These are phyloP conservation scores for Osmerus eperlanus DNA, from an alignment of 2,113 vertebrate species.

Conservation along the genomic window DNA sequence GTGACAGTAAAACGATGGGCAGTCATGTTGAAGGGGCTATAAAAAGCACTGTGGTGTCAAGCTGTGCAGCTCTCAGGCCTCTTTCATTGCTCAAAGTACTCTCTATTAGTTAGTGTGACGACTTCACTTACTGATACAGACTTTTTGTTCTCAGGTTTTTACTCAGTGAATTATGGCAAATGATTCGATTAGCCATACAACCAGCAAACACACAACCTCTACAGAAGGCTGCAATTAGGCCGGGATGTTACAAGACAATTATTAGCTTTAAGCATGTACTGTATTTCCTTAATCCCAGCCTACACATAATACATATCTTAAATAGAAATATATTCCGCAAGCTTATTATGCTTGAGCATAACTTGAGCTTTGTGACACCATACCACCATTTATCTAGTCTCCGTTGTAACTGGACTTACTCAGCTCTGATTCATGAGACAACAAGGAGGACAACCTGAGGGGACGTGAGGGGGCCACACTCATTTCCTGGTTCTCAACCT, in stretches of 20 bases:
- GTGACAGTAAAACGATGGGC: slow-evolving; percentile 52
- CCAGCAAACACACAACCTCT: not conserved
- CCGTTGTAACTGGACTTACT: not conserved
- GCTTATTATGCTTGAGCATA: not conserved
- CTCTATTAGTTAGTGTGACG: slow-evolving; percentile 32
- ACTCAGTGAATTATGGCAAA: not conserved
- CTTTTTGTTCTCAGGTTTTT: slow-evolving; percentile 7
- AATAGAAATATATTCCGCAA: no score
- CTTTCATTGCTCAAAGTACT: slow-evolving; percentile 27
- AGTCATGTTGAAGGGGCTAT: slow-evolving; percentile 52
- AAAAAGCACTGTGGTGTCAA: slow-evolving; percentile 56
- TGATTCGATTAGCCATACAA: not conserved
- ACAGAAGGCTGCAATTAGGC: no score
- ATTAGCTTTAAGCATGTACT: no score
- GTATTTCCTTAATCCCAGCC: no score
- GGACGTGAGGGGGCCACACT: slow-evolving; percentile 41
- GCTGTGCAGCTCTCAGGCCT: slow-evolving; percentile 28
- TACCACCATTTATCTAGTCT: not conserved
- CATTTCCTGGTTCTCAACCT: slow-evolving; percentile 55
- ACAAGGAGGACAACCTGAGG: slow-evolving; percentile 45
- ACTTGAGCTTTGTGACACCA: not conserved
- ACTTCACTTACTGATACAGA: slow-evolving; percentile 24
- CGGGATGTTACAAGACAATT: no score
- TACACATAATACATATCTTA: no score
- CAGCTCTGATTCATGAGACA: slow-evolving; percentile 49